phyloP scores from a whole-genome alignment of 2,113 vertebrate genomes.

The Pelecanoides urinatrix region DNA sequence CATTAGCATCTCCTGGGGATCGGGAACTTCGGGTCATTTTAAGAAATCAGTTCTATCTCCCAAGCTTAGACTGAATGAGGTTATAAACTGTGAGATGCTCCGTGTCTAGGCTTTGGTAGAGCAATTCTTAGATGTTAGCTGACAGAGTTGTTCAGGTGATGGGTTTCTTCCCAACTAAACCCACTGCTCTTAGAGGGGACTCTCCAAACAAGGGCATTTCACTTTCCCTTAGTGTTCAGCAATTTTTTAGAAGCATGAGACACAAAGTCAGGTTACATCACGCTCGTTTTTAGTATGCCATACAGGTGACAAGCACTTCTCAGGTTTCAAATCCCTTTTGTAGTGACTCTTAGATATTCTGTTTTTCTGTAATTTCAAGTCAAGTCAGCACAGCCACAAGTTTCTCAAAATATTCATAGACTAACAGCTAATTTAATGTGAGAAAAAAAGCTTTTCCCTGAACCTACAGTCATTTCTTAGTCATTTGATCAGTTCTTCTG shows the following conservation, averaged over 20 bases:
- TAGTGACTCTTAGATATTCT: not conserved
- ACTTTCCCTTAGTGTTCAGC: not conserved
- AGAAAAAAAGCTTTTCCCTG: not conserved
- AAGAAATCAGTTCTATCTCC: not conserved
- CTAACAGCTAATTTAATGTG: not conserved
- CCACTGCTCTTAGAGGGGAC: not conserved
- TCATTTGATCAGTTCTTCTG: not conserved
- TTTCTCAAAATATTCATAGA: not conserved
- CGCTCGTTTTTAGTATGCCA: accelerated
- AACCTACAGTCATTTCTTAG: not conserved
- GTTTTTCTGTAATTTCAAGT: not conserved
- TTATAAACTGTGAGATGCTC: not conserved
- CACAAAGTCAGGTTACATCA: not conserved
- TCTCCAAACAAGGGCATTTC: not conserved
- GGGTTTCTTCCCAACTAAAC: not conserved
- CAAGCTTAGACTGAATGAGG: not conserved
- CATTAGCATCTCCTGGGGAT: not conserved
- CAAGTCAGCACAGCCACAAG: not conserved
- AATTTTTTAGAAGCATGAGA: not conserved
- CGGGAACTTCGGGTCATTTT: not conserved
- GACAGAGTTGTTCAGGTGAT: not conserved
- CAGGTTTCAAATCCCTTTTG: not conserved
- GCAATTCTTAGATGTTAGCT: not conserved
- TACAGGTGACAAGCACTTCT: not conserved
- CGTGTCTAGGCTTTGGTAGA: not conserved